Percentiles rank a stretch among this genome's conserved stretches.
phyloP scores from a whole-genome alignment of 1,140 invertebrate species.

The Apis cerana region DNA sequence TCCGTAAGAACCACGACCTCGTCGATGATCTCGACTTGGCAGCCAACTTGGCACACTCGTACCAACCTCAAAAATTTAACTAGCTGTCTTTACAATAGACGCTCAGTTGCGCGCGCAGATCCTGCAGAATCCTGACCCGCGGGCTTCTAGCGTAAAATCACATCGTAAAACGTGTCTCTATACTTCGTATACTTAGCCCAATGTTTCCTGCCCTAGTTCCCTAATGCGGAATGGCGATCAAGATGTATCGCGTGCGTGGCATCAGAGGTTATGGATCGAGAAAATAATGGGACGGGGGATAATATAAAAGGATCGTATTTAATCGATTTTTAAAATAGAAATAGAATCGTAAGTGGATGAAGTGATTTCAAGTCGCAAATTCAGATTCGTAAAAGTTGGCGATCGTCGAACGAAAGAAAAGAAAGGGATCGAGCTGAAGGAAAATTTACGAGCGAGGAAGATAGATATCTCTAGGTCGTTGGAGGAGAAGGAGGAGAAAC shows the following conservation, averaged over 20 bases:
- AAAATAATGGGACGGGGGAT: too few species aligned
- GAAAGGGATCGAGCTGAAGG: too few species aligned
- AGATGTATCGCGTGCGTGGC: conserved; percentile 11
- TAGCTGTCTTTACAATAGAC: background rate
- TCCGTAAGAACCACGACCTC: background rate
- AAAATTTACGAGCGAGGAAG: background rate
- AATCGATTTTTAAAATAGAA: too few species aligned
- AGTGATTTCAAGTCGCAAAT: too few species aligned
- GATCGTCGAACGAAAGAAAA: too few species aligned
- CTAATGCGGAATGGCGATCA: conserved; percentile 3
- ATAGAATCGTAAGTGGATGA: too few species aligned
- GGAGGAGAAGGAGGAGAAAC: too few species aligned
- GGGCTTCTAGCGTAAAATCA: conserved; percentile 34
- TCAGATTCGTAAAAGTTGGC: too few species aligned
- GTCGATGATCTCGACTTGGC: conserved; percentile 4
- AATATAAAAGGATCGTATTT: too few species aligned
- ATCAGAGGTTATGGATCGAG: background rate
- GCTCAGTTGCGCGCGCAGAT: conserved; percentile 46
- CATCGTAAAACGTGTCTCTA: conserved; percentile 50
- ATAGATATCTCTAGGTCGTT: background rate
- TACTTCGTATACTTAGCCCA: conserved; percentile 43
- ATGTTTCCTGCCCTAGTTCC: conserved; percentile 37
- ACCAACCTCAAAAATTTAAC: background rate
- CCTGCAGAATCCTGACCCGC: conserved; percentile 52
- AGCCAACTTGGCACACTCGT: background rate